Percentiles rank a stretch among this genome's conserved stretches.
phyloP scores from a whole-genome alignment of 2,113 vertebrate genomes.

The Oophaga pumilio region DNA sequence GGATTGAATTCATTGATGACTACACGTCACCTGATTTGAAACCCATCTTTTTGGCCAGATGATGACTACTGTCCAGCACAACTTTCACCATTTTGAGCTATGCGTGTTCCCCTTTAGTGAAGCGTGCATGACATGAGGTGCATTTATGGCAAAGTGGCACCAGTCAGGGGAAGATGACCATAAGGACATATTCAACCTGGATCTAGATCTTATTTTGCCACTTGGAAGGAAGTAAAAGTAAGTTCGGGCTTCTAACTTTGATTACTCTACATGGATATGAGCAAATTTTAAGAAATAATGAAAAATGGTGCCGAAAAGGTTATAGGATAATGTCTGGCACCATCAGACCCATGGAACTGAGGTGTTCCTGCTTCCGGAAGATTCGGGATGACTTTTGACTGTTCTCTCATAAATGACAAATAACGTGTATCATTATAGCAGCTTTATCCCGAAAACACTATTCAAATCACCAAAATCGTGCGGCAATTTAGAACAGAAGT shows the following conservation, averaged over 20 bases:
- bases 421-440: background rate
- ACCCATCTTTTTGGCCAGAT: no score
- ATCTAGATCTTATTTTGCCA: background rate
- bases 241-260: background rate
- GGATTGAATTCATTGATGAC: no score
- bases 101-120: no score
- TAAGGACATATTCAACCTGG: background rate
- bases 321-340: background rate
- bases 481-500: background rate
- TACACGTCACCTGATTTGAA: no score
- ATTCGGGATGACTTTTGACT: background rate
- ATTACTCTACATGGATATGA: background rate
- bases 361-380: background rate
- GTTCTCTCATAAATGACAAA: background rate
- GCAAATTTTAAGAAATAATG: background rate
- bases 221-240: background rate
- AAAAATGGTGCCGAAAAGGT: background rate
- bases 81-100: no score
- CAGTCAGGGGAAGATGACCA: background rate
- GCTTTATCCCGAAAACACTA: background rate
- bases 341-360: background rate
- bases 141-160: no score
- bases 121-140: no score
- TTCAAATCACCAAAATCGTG: slow-evolving; percentile 11
- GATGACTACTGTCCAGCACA: no score